Evolutionary conservation across 1,140 invertebrate species (phyloP).

Genomic region (Diuraphis noxia): DNA sequence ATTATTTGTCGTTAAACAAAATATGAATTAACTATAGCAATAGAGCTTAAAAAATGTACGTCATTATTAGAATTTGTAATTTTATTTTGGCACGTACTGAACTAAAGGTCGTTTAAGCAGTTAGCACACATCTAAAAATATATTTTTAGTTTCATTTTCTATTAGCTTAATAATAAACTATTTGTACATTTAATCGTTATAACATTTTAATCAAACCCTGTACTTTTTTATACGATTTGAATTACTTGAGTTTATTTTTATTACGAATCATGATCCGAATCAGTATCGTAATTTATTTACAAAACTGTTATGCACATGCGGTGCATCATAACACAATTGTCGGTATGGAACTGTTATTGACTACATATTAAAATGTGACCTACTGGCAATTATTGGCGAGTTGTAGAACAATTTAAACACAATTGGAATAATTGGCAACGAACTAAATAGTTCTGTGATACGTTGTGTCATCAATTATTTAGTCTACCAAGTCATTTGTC

Average conservation of each 20-base stretch:
- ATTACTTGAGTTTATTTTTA: neutral
- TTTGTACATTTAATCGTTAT: neutral
- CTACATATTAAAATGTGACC: conserved; percentile 1
- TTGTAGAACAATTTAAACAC: neutral
- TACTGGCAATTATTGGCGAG: neutral
- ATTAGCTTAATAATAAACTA: neutral
- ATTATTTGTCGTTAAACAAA: neutral
- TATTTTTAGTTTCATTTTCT: neutral
- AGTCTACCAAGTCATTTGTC: neutral
- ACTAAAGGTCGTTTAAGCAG: neutral
- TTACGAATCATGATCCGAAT: neutral
- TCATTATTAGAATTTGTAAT: neutral
- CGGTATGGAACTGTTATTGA: neutral
- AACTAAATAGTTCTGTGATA: neutral
- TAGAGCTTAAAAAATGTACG: neutral
- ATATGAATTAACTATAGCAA: neutral
- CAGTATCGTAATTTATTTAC: neutral
- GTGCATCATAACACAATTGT: no score
- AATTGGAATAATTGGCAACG: conserved; percentile 27
- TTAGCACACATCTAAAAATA: conserved; percentile 38
- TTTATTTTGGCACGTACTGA: neutral
- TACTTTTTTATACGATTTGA: neutral
- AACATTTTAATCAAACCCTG: neutral
- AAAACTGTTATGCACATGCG: neutral
- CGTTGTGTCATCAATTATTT: neutral